Evolutionary conservation across 2,888 invertebrate species (phyloP), one percentile per base, ranked within the genome.

Genomic region (Philereme transversata): DNA sequence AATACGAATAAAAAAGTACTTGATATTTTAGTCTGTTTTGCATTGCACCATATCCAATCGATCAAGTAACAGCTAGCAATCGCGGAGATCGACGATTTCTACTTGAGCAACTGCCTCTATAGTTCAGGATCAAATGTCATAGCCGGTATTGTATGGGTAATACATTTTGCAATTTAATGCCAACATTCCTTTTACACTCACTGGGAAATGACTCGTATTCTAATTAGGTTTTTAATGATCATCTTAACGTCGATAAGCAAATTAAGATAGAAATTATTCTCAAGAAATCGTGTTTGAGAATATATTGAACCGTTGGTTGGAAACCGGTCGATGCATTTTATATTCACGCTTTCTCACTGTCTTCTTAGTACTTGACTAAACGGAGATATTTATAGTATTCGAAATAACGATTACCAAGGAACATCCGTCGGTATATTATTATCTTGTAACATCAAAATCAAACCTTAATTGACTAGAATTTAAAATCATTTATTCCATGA

Each of bases 111-210:
- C 64, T 66, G 55, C 50, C 43, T 62, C 59, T 62, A 62, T 57
- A 60, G 69, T 68, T 70, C 62, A 68, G 67, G 69, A 75, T 75
- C 68, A 71, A 75, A 77, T 74, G 70, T 74, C 72, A 71, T 54
- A 43, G 50, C 49, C 9, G 22, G 53, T 51, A 36, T 11, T 49
- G 45, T 51, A 46, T 51, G 40, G 46, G 50, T 51, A 46, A 51
- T 60, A 60, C 50, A 49, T 46, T 52, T 58, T n/a, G 48, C 44
- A 53, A 59, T 59, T 52, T 50, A 40, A 59, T 59, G 44, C 47
- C 8, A 48, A 46, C 41, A 33, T 53, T 49, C 43, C 36, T 44
- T 36, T 44, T 48, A 43, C 10, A 22, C 4, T 4, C 34, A 33
- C 11, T 34, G 4, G 40, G 33, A 4, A 46, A 41, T 47, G 33